Percentiles rank a stretch among this genome's conserved stretches.
phyloP scores from a whole-genome alignment of 2,888 invertebrate species.

The Sarcophaga variegata region DNA sequence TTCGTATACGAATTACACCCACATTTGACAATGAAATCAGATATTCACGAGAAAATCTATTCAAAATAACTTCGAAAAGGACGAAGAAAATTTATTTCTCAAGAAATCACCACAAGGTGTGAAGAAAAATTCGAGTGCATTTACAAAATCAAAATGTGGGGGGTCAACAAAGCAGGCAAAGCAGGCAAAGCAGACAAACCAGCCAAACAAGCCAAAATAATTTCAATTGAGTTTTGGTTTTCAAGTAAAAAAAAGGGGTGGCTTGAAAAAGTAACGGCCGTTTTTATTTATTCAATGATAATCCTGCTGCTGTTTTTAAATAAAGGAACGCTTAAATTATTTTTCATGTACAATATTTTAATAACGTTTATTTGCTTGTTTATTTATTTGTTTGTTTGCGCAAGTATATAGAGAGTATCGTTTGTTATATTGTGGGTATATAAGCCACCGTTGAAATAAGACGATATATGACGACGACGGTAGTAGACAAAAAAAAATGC shows the following conservation, averaged over 20 bases:
- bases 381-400: constrained; percentile 22
- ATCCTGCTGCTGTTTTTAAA: constrained; percentile 42
- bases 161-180: background rate
- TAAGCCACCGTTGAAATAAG: too few relatives aligned
- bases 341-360: background rate
- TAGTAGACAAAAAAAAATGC: constrained; percentile 38
- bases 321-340: background rate
- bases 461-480: too few relatives aligned
- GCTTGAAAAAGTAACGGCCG: constrained; percentile 70
- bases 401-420: constrained; percentile 23
- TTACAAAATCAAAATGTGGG: constrained; percentile 8
- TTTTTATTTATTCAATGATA: constrained; percentile 19
- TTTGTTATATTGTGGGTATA: background rate
- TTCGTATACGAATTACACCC: constrained; percentile 1
- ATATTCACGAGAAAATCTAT: constrained; percentile 40
- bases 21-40: constrained; percentile 29
- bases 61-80: background rate
- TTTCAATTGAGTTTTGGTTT: background rate
- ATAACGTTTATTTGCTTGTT: constrained; percentile 7
- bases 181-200: background rate
- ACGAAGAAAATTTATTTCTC: background rate
- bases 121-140: background rate
- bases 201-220: background rate
- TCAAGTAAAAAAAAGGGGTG: constrained; percentile 34
- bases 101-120: constrained; percentile 27